Evolutionary conservation across 2,888 invertebrate species (phyloP).

Genomic region (Drosophila imparisetae): DNA sequence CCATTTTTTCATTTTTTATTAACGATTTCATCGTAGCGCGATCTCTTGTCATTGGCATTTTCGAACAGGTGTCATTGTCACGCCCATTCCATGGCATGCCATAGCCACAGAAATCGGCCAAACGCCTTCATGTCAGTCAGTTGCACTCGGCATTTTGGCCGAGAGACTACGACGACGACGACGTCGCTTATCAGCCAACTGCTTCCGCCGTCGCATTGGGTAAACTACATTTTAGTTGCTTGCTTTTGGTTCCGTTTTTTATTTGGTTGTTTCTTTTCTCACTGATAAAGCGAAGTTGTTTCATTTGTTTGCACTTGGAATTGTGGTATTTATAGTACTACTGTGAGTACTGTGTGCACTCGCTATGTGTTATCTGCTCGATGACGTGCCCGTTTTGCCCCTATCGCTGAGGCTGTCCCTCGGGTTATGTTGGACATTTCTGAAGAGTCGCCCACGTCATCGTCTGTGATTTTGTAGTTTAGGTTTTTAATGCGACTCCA

Average conservation of each 20-base stretch:
- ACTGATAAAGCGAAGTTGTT: slow-evolving; percentile 60
- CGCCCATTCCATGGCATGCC: slow-evolving; percentile 47
- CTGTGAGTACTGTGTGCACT: slow-evolving; percentile 23
- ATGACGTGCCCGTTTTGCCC: slow-evolving; percentile 28
- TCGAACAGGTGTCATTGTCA: slow-evolving; percentile 63
- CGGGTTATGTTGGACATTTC: background rate
- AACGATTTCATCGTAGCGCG: slow-evolving; percentile 10
- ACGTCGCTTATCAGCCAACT: slow-evolving; percentile 2
- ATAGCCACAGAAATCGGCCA: slow-evolving; percentile 17
- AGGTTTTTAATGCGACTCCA: slow-evolving; percentile 3
- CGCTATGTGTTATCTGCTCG: slow-evolving; percentile 42
- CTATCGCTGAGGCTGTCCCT: slow-evolving; percentile 15
- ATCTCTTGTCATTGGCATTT: slow-evolving; percentile 62
- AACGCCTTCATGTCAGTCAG: slow-evolving; percentile 38
- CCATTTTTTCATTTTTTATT: background rate
- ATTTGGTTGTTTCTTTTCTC: slow-evolving; percentile 22
- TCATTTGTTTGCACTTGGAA: slow-evolving; percentile 75
- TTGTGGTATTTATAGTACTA: slow-evolving; percentile 65
- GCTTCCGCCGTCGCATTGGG: slow-evolving; percentile 44
- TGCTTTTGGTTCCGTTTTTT: slow-evolving; percentile 5
- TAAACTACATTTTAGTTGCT: slow-evolving; percentile 33
- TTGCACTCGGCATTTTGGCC: slow-evolving; percentile 73
- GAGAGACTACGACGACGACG: background rate
- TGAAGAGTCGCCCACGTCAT: slow-evolving; percentile 39
- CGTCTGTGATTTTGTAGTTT: background rate